A percentile compares a stretch with the other conserved stretches of the same genome.
Evolutionary conservation across 2,797 vertebrate species (phyloP).

Genomic region (Florisuga fusca): DNA sequence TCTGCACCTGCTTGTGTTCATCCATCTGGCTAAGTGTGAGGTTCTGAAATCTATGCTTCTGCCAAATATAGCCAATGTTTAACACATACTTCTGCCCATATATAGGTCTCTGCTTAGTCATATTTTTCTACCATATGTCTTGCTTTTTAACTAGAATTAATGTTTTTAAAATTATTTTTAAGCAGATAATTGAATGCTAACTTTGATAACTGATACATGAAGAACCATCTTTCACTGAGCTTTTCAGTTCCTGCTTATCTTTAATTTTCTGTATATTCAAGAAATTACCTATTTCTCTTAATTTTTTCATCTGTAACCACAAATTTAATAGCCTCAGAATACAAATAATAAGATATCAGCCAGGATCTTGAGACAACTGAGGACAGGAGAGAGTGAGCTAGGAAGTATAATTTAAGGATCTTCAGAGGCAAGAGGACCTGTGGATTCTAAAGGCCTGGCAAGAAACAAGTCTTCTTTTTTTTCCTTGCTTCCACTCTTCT

Average conservation of each 20-base stretch:
- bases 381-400: background rate
- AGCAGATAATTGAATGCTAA: background rate
- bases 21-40: background rate
- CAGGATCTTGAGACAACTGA: background rate
- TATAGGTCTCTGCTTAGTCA: constrained; percentile 26
- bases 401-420: background rate
- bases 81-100: background rate
- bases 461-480: background rate
- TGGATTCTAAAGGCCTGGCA: background rate
- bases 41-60: constrained; percentile 12
- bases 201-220: background rate
- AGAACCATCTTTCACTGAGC: background rate
- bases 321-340: background rate
- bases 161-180: background rate
- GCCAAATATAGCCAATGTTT: constrained; percentile 5
- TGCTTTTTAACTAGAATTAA: background rate
- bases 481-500: background rate
- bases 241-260: background rate
- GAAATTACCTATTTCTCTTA: background rate
- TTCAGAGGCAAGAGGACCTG: background rate
- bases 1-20: background rate
- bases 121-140: constrained; percentile 33
- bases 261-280: background rate
- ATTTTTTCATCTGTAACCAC: background rate
- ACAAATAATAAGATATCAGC: background rate